phyloP scores from a whole-genome alignment of 2,888 invertebrate species.

The Branchipolynoe longqiensis region DNA sequence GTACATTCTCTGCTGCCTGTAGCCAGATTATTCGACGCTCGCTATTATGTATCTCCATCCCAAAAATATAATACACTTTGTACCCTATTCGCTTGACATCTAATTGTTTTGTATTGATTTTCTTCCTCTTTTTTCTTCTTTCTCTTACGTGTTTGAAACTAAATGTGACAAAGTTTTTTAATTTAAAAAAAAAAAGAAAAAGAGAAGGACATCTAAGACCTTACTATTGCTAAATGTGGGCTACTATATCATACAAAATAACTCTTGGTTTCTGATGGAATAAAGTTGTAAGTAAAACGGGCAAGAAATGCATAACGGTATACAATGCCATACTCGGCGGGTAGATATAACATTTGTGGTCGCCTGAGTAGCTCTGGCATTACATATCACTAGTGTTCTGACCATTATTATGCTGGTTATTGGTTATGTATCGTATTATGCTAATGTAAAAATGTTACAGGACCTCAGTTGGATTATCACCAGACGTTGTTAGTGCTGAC shows the following conservation, averaged over 20 bases:
- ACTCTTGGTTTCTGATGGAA: conserved; percentile 49
- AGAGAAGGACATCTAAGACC: conserved; percentile 48
- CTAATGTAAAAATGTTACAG: conserved; percentile 12
- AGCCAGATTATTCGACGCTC: conserved; percentile 35
- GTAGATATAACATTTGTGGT: background rate
- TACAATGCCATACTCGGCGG: background rate
- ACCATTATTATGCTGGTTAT: background rate
- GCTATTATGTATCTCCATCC: conserved; percentile 50
- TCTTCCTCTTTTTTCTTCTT: too few species aligned
- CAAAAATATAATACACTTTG: conserved; percentile 57
- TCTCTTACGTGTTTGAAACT: conserved; percentile 28
- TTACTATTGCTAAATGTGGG: conserved; percentile 55
- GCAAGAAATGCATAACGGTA: conserved; percentile 54
- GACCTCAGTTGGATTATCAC: conserved; percentile 51
- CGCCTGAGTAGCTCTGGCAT: background rate
- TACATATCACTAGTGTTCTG: background rate
- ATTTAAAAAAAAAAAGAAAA: conserved; percentile 25
- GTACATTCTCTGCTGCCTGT: conserved; percentile 54
- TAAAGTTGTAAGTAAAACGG: conserved; percentile 46
- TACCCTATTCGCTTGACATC: conserved; percentile 41
- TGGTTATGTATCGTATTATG: conserved; percentile 6
- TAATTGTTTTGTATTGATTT: too few species aligned
- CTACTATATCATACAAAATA: conserved; percentile 55
- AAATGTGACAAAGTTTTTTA: too few species aligned
- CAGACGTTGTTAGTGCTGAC: background rate